Evolutionary conservation across 1,140 invertebrate species (phyloP).

Genomic region (Bacillus rossius): DNA sequence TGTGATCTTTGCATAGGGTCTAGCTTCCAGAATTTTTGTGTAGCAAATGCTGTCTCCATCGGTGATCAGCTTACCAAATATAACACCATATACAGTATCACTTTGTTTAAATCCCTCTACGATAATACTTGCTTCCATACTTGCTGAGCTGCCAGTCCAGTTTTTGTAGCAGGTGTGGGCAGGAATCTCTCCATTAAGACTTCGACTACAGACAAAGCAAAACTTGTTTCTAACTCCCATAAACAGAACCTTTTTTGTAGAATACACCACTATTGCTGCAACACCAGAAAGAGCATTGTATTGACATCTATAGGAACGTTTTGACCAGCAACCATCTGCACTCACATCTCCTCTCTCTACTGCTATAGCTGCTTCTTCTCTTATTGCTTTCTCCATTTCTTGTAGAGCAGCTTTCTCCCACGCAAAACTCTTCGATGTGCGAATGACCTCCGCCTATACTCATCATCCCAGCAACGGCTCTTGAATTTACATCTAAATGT

Average conservation of each 20-base stretch:
- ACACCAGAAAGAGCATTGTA: conserved; percentile 32
- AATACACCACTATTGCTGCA: conserved; percentile 33
- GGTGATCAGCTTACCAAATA: conserved; percentile 30
- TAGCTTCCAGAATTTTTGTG: conserved; percentile 19
- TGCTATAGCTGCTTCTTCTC: conserved; percentile 5
- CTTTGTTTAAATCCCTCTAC: conserved; percentile 26
- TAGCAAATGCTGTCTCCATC: conserved; percentile 35
- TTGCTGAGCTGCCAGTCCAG: conserved; percentile 22
- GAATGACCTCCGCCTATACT: conserved; percentile 3
- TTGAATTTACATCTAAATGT: conserved; percentile 4
- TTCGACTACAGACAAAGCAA: conserved; percentile 33
- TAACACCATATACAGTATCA: conserved; percentile 26
- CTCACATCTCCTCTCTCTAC: conserved; percentile 21
- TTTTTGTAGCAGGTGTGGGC: conserved; percentile 19
- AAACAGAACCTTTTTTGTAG: conserved; percentile 37
- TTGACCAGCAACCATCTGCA: conserved; percentile 31
- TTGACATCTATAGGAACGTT: conserved; percentile 32
- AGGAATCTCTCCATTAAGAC: background rate
- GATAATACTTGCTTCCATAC: conserved; percentile 32
- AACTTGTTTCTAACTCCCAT: conserved; percentile 38
- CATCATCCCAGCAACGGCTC: conserved; percentile 1
- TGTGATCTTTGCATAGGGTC: conserved; percentile 20
- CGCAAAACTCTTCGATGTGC: conserved; percentile 5
- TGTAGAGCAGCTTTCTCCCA: conserved; percentile 6
- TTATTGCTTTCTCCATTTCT: conserved; percentile 2